Evolutionary conservation across 1,140 invertebrate species (phyloP).

Genomic region (Cotesia typhae): DNA sequence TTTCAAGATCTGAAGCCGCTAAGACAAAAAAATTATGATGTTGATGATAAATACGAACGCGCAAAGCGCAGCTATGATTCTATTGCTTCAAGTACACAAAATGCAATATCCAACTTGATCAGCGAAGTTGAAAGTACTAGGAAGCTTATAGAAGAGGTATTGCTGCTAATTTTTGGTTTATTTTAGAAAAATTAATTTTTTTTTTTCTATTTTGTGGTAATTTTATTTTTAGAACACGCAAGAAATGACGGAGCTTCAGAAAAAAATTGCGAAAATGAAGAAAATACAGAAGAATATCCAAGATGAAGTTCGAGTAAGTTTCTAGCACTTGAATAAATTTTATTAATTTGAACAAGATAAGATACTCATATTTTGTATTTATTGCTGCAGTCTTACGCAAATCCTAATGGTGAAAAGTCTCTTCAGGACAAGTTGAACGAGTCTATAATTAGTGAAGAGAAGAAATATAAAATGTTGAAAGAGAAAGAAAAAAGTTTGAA

Average conservation of each 20-base stretch:
- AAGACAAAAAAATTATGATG: conserved; percentile 67
- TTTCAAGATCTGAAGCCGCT: conserved; percentile 69
- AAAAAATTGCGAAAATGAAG: conserved; percentile 49
- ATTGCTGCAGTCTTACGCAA: conserved; percentile 41
- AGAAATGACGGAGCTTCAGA: conserved; percentile 43
- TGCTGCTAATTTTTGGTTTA: background rate
- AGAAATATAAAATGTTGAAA: conserved; percentile 58
- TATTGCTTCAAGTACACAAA: conserved; percentile 67
- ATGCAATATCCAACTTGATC: conserved; percentile 63
- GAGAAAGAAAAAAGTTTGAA: conserved; percentile 71
- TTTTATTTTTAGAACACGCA: conserved; percentile 41
- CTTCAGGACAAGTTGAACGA: conserved; percentile 53
- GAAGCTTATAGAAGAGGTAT: conserved; percentile 60
- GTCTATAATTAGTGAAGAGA: conserved; percentile 47
- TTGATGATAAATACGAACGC: conserved; percentile 69
- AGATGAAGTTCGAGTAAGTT: conserved; percentile 49
- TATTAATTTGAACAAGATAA: background rate
- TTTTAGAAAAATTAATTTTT: conserved; percentile 10
- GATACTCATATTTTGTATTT: background rate
- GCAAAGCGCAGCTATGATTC: conserved; percentile 70
- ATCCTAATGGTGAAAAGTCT: conserved; percentile 41
- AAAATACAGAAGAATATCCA: conserved; percentile 49
- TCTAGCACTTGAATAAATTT: background rate
- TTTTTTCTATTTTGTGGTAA: conserved; percentile 36
- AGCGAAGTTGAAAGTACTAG: conserved; percentile 51